A percentile compares a stretch with the other conserved stretches of the same genome.
Evolutionary conservation across 2,888 invertebrate genomes (phyloP).

Genomic region (Salpingus planirostris): DNA sequence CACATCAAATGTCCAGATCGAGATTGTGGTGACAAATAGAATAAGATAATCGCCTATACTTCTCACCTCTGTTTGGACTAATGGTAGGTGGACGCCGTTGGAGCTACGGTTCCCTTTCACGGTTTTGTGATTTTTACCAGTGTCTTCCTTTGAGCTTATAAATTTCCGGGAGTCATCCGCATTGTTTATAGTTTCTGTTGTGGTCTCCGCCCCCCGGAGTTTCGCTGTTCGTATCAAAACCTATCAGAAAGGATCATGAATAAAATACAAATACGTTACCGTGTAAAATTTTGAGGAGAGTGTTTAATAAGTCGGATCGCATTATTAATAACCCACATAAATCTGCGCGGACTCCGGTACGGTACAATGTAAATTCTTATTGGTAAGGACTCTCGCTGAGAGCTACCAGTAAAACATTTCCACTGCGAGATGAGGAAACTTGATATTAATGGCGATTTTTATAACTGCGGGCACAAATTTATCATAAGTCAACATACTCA

Average conservation of each 20-base stretch:
- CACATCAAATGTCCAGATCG: conserved; percentile 11
- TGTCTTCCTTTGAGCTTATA: too few relatives aligned
- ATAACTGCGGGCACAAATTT: conserved; percentile 12
- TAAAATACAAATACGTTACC: conserved; percentile 37
- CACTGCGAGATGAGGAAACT: conserved; percentile 21
- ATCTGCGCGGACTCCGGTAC: too few relatives aligned
- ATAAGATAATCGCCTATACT: too few relatives aligned
- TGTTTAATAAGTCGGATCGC: conserved; percentile 25
- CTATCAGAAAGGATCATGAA: conserved; percentile 33
- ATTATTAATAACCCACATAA: conserved; percentile 32
- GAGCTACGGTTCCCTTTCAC: too few relatives aligned
- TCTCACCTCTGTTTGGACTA: too few relatives aligned
- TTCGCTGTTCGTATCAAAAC: conserved; percentile 30
- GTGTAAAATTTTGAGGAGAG: conserved; percentile 27
- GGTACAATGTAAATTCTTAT: conserved; percentile 22
- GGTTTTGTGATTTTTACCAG: too few relatives aligned
- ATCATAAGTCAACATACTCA: too few relatives aligned
- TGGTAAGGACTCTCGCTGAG: conserved; percentile 23
- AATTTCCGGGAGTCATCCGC: conserved; percentile 22
- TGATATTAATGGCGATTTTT: conserved; percentile 21
- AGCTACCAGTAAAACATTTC: conserved; percentile 26
- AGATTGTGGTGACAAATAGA: conserved; percentile 11
- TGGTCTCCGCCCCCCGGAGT: conserved; percentile 28
- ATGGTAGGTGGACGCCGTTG: too few relatives aligned
- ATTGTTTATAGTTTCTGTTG: conserved; percentile 27